A percentile compares a stretch with the other conserved stretches of the same genome.
Conservation (phyloP, 2,888 invertebrate genomes). For the Quadriops clusia region DNA sequence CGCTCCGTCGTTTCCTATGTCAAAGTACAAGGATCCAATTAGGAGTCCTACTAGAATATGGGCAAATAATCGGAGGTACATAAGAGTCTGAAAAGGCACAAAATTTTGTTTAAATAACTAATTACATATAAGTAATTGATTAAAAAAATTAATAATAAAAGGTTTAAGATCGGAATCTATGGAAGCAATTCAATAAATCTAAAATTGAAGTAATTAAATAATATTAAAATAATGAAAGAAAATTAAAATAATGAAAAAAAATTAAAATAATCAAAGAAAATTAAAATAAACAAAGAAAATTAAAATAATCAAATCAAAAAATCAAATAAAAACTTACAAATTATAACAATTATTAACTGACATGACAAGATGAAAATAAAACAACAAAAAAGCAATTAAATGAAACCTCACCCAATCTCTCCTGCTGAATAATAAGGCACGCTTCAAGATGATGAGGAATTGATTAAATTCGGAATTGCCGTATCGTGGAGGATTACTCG, state of each 20-base stretch:
- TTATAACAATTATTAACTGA: too few species aligned
- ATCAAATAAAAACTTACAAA: not conserved
- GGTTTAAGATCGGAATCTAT: too few species aligned
- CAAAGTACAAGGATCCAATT: constrained; percentile 90
- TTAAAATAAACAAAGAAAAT: constrained; percentile 2
- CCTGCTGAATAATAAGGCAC: constrained; percentile 73
- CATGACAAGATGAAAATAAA: constrained; percentile 9
- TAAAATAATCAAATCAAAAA: not conserved
- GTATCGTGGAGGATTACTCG: constrained; percentile 58
- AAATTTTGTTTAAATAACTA: constrained; percentile 1
- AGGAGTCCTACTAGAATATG: constrained; percentile 87
- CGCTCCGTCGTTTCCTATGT: constrained; percentile 91
- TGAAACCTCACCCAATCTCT: constrained; percentile 67
- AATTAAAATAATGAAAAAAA: too few species aligned
- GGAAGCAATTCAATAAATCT: too few species aligned
- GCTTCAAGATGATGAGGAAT: constrained; percentile 78
- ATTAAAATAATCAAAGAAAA: constrained; percentile 1
- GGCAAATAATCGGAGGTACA: constrained; percentile 87
- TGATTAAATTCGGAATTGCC: constrained; percentile 74
- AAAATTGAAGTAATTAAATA: too few species aligned
- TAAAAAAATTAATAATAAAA: too few species aligned
- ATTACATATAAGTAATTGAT: constrained; percentile 3
- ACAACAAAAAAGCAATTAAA: constrained; percentile 7
- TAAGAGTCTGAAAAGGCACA: constrained; percentile 71
- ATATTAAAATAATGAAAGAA: too few species aligned